Base-by-base conservation (phyloP, 2,888 invertebrate genomes). In the Stratiomys singularior region DNA sequence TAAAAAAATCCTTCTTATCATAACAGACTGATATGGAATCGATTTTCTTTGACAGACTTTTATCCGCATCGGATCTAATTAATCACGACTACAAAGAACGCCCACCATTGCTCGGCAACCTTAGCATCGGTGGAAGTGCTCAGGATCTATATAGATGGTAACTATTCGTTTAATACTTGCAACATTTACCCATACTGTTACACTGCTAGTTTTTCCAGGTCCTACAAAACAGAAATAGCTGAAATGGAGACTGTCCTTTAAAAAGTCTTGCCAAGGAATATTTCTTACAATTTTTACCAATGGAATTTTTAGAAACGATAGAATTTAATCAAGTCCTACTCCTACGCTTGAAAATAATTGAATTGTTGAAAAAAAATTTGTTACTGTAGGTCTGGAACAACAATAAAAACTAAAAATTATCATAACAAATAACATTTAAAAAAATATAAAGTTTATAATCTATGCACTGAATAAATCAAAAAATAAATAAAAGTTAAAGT, bases 231-330 rank as follows among this genome's bases (percentile, higher is more conserved):
- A 81, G 93, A 93, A 88, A 92, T 93, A 82, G 95, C 95, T 84
- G 95, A 96, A 90, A 95, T 95, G 93, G 95, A 96, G 90, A 96
- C 95, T 86, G 95, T 95, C 90, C 94, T 95, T 92, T 95, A 94
- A 94, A 30, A 27, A 30, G 1, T 13, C 30, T 25, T n/a, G 30
- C 67, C 5, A 27, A 11, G 11, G 52, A 47, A 37, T 21, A 23
- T 58, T 37, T 58, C 21, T 1, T 15, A 56, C n/a, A 25, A 66
- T 21, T 74, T 74, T 74, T 74, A 58, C 58, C 58, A 74, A 74
- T 13, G 23, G 60, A 37, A 27, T 21, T 37, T 30, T 47, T 47
- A 25, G 46, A 60, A 44, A 69, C 37, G 13, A 66, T 28, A 37
- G 69, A 69, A 69, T 69, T 47, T n/a, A 23, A 5, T 23, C n/a